Conservation (phyloP, 2,113 vertebrate species). For the Bufo gargarizans region DNA sequence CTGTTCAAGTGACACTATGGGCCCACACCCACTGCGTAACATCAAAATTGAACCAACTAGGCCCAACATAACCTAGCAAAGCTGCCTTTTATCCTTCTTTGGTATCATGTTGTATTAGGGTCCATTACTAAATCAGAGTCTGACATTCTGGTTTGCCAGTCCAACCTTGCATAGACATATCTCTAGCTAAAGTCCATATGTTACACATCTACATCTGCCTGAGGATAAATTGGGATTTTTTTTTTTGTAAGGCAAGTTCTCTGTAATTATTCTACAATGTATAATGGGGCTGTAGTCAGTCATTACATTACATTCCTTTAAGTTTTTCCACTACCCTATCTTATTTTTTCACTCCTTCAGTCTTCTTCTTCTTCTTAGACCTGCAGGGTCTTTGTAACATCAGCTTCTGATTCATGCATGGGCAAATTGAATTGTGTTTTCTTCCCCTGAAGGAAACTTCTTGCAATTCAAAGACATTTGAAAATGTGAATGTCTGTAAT, state of each 20-base stretch:
- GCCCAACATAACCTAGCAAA: too few species aligned
- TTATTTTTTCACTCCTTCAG: neutral
- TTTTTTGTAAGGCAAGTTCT: neutral
- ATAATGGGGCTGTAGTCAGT: neutral
- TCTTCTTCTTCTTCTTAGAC: conserved; percentile 7
- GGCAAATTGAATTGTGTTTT: conserved; percentile 35
- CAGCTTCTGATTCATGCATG: conserved; percentile 29
- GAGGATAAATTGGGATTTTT: neutral
- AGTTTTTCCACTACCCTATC: neutral
- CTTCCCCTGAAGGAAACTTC: conserved; percentile 7
- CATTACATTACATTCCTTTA: neutral
- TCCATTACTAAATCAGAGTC: neutral
- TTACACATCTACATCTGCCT: neutral
- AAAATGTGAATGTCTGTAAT: conserved; percentile 36
- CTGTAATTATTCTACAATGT: neutral
- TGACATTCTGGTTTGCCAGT: neutral
- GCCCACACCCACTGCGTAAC: too few species aligned
- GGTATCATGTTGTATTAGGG: too few species aligned
- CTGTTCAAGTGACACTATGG: too few species aligned
- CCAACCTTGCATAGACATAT: neutral
- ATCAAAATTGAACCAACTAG: too few species aligned
- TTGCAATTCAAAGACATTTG: conserved; percentile 33
- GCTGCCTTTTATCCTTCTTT: too few species aligned
- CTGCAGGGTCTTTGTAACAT: conserved; percentile 18
- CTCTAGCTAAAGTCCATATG: neutral